Base-by-base conservation (phyloP, 1,140 invertebrate species). In the Colletes gigas region DNA sequence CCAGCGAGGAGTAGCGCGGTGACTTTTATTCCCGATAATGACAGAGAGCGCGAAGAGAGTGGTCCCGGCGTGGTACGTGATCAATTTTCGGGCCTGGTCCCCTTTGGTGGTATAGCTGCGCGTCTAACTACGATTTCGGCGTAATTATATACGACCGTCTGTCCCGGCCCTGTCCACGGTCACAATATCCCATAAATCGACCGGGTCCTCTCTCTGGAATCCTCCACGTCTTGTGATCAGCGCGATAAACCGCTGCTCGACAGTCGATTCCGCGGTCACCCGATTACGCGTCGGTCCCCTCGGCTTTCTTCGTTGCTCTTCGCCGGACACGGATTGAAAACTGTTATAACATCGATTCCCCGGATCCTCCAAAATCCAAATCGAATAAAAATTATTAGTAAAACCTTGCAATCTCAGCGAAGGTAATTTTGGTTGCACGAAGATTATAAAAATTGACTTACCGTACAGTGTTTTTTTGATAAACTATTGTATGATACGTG, bases 1-100 rank as follows among this genome's bases (percentile, higher is more conserved):
- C 88, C 88, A 77, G 75, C 84, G 63, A 63, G 59, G 80, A 89
- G 91, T 92, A 93, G 92, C 92, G 92, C 92, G 91, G 92, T 93
- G 93, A 93, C 92, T 93, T 93, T 93, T 93, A 93, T 93, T 93
- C 91, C 88, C 91, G 92, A 93, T 93, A 93, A 93, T 93, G 92
- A 93, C 92, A 93, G 93, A 90, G 90, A 89, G 84, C 83, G 85
- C 83, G 80, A 82, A 83, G 30, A 79, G 67, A 78, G 75, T 70
- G 81, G 81, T 55, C 69, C 83, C 79, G 68, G 47, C 84, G 78
- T 63, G 84, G 86, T 93, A 93, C 91, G 92, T 93, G 92, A 93
- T 93, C 92, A 93, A 93, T 93, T 93, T 93, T 90, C 88, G 90
- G 86, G 82, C 68, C 87, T 84, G 81, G 72, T 71, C 67, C 81